Base-by-base conservation (phyloP, 2,888 invertebrate genomes). In the Petrolisthes cinctipes region DNA sequence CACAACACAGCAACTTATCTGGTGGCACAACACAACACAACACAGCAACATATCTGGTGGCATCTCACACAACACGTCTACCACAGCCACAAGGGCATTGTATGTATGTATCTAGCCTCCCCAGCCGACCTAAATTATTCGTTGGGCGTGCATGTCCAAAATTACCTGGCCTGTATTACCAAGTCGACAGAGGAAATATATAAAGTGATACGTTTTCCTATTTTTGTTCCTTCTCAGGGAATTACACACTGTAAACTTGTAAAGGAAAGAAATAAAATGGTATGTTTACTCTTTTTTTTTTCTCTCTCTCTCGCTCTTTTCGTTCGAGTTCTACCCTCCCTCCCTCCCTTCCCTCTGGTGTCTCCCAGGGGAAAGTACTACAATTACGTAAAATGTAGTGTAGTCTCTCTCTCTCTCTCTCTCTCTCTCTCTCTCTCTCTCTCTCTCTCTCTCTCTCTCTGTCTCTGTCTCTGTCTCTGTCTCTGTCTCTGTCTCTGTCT, bases 151-250 rank as follows among this genome's bases (percentile, higher is more conserved):
- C 81, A 82, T 82, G 81, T 82, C 54, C 68, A 82, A 82, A 82
- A 82, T 82, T 82, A 82, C 68, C 81, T 82, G 11, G 66, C 17
- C 37, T 82, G 66, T 82, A 82, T 82, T 82, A 82, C 66, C 81
- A 37, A 82, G 81, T 82, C 66, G 66, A 51, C 66, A 56, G 80
- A 37, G 81, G 81, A 83, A 73, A 83, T 83, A 83, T 83, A 83
- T 80, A 80, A 78, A 85, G 57, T 53, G 56, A 80, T 80, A 79
- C 17, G 57, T 68, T 37, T 85, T 37, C 54, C 57, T 79, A 37
- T 79, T 75, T 66, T 6, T 23, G 17, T 79, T 57, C 14, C 14
- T 85, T 6, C 76, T 11, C 14, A 11, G 61, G 51, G 37, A 84
- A 51, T 76, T 76, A 61, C 57, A 76, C 17, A 11, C 56, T n/a